These are phyloP conservation scores for Ethmia dodecea DNA, from an alignment of 2,888 invertebrate species.

Conservation along the genomic window DNA sequence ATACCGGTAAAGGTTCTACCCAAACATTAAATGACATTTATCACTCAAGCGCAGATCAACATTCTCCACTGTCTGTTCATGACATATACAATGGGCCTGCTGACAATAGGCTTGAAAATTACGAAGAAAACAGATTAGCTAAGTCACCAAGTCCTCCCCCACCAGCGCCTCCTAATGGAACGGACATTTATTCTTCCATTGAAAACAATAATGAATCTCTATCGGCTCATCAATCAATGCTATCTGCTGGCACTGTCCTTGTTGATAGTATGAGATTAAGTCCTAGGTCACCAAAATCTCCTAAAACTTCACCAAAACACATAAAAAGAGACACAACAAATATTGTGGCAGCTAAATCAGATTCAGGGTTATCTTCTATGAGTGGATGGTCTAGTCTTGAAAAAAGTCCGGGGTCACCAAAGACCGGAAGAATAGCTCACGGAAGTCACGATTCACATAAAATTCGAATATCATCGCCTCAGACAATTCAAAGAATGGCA, in stretches of 20 bases:
- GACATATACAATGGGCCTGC: slow-evolving; percentile 79
- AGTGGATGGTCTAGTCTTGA: slow-evolving; percentile 92
- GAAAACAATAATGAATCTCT: slow-evolving; percentile 52
- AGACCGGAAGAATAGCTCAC: slow-evolving; percentile 68
- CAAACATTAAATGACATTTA: slow-evolving; percentile 71
- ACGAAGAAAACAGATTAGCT: slow-evolving; percentile 63
- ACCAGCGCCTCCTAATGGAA: slow-evolving; percentile 85
- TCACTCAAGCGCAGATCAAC: slow-evolving; percentile 71
- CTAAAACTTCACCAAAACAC: slow-evolving; percentile 84
- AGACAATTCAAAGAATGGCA: slow-evolving; percentile 51
- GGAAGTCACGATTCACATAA: slow-evolving; percentile 59
- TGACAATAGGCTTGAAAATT: slow-evolving; percentile 62
- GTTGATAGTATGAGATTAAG: slow-evolving; percentile 77
- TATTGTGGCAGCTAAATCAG: slow-evolving; percentile 87
- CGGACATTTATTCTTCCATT: slow-evolving; percentile 63
- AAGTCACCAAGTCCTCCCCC: slow-evolving; percentile 87
- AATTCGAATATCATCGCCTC: slow-evolving; percentile 58
- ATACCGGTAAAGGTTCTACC: slow-evolving; percentile 49
- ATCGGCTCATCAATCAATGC: slow-evolving; percentile 42
- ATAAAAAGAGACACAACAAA: slow-evolving; percentile 77
- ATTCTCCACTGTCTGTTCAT: slow-evolving; percentile 81
- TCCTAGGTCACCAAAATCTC: slow-evolving; percentile 85
- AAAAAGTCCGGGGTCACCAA: slow-evolving; percentile 90
- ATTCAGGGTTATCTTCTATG: slow-evolving; percentile 92
- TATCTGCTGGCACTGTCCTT: slow-evolving; percentile 44